Percentiles rank a stretch among this genome's conserved stretches.
Conservation (phyloP, 2,113 vertebrate genomes). For the Apteryx mantelli region DNA sequence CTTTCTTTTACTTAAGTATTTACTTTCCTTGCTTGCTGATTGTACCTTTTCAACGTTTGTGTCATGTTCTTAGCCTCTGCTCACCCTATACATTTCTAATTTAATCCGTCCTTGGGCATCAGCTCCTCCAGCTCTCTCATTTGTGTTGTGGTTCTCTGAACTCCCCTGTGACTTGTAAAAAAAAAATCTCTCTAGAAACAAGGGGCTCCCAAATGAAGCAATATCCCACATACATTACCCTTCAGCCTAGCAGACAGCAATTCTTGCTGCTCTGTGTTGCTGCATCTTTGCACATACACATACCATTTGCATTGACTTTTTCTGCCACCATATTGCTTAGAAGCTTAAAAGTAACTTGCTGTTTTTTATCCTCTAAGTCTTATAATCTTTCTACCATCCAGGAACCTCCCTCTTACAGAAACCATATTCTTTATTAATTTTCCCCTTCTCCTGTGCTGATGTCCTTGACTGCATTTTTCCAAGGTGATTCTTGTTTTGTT, state of each 20-base stretch:
- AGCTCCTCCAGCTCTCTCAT: neutral
- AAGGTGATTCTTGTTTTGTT: neutral
- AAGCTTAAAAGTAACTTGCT: neutral
- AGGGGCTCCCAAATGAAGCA: neutral
- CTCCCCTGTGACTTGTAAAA: neutral
- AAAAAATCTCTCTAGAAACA: neutral
- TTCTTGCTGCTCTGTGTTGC: neutral
- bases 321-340: neutral
- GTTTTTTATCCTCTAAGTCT: neutral
- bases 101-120: neutral
- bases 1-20: neutral
- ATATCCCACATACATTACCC: neutral
- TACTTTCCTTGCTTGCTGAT: neutral
- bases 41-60: neutral
- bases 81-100: neutral
- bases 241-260: neutral
- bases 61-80: neutral
- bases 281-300: neutral
- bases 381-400: neutral
- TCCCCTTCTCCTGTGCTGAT: neutral
- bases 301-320: neutral
- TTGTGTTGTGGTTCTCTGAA: neutral
- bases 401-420: neutral
- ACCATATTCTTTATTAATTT: neutral
- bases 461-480: neutral